Evolutionary conservation across 2,888 invertebrate genomes (phyloP).

Genomic region (Dendrolimus houi): DNA sequence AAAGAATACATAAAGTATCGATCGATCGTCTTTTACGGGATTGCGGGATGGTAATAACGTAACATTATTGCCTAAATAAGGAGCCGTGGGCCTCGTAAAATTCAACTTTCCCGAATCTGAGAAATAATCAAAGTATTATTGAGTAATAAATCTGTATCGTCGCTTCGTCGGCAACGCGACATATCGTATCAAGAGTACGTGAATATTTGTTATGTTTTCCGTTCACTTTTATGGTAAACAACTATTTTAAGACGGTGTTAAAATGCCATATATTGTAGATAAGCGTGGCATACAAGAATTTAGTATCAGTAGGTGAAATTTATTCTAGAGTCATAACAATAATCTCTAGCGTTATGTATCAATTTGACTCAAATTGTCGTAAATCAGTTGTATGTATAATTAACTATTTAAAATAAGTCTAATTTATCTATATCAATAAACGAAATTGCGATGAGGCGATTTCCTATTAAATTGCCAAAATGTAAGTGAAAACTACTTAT

Average conservation of each 20-base stretch:
- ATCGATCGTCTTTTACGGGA: constrained; percentile 33
- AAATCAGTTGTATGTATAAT: not conserved
- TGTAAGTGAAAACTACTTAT: too few species aligned
- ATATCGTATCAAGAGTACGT: constrained; percentile 41
- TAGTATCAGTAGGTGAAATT: not conserved
- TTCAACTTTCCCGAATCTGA: constrained; percentile 62
- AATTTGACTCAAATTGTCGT: not conserved
- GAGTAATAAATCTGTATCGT: constrained; percentile 66
- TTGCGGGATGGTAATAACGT: constrained; percentile 39
- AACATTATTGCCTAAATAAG: constrained; percentile 61
- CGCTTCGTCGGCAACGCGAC: constrained; percentile 29
- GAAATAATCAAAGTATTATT: constrained; percentile 70
- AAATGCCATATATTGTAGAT: not conserved
- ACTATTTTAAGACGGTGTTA: not conserved
- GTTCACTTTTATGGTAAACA: constrained; percentile 26
- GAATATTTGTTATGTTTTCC: constrained; percentile 59
- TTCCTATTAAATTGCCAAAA: too few species aligned
- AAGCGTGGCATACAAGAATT: not conserved
- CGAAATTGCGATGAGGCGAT: too few species aligned
- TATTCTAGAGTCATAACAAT: not conserved
- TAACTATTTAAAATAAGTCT: too few species aligned
- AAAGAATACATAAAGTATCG: constrained; percentile 28
- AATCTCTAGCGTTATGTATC: not conserved
- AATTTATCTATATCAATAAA: too few species aligned
- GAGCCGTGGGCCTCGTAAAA: constrained; percentile 59